phyloP scores from a whole-genome alignment of 2,888 invertebrate species.

The Drosophila anceps region DNA sequence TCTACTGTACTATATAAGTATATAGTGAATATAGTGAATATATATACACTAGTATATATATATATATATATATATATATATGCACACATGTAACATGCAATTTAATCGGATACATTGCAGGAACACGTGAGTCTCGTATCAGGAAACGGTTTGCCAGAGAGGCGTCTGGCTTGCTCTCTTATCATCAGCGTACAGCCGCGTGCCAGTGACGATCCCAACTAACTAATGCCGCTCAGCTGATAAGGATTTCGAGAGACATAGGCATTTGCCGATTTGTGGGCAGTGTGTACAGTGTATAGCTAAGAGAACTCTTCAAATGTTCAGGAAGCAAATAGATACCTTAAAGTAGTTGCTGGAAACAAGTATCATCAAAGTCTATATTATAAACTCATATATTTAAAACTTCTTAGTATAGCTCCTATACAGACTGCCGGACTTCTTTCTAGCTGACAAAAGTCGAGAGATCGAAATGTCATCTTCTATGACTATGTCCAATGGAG shows the following conservation, averaged over 20 bases:
- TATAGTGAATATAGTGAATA: not conserved
- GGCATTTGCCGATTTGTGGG: constrained; percentile 2
- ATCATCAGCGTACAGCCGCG: constrained; percentile 70
- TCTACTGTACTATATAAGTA: no score
- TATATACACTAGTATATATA: not conserved
- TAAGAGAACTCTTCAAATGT: not conserved
- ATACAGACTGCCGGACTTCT: not conserved
- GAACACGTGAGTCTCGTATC: constrained; percentile 70
- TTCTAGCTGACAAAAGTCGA: no score
- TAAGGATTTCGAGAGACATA: constrained; percentile 38
- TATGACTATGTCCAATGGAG: no score
- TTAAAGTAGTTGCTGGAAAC: not conserved
- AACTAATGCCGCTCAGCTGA: constrained; percentile 45
- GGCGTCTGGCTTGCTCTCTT: constrained; percentile 49
- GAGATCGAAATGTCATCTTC: no score
- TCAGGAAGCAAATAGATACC: not conserved
- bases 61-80: constrained; percentile 2
- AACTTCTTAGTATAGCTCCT: not conserved
- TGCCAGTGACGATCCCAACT: constrained; percentile 52
- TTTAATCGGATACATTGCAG: constrained; percentile 55
- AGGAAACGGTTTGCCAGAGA: constrained; percentile 32
- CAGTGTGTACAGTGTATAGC: not conserved
- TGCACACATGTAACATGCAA: constrained; percentile 7
- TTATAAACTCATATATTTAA: not conserved
- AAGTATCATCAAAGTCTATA: no score